Evolutionary conservation across 2,888 invertebrate species (phyloP).

Genomic region (Sericinus montela): DNA sequence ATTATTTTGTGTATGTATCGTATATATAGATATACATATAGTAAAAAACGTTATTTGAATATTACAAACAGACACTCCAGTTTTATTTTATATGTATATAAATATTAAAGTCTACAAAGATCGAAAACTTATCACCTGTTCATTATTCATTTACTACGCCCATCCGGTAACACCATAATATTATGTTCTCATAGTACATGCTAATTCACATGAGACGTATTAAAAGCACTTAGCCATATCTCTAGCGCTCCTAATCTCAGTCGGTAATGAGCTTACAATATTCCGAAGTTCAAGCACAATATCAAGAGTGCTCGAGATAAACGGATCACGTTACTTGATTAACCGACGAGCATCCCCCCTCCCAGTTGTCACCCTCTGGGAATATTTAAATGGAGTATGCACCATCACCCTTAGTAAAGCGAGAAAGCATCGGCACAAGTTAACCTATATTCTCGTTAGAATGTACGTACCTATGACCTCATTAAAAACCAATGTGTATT

Average conservation of each 20-base stretch:
- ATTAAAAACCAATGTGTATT: too few relatives aligned
- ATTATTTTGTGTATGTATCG: too few relatives aligned
- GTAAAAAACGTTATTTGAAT: too few relatives aligned
- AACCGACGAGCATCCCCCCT: slow-evolving; percentile 69
- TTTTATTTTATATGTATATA: too few relatives aligned
- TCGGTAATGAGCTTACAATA: slow-evolving; percentile 64
- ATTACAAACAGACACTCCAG: too few relatives aligned
- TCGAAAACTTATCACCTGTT: too few relatives aligned
- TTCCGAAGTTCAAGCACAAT: slow-evolving; percentile 67
- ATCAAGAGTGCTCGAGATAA: slow-evolving; percentile 76
- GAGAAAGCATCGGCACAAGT: slow-evolving; percentile 46
- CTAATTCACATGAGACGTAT: slow-evolving; percentile 2
- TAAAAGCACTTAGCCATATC: slow-evolving; percentile 24
- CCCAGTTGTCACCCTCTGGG: slow-evolving; percentile 74
- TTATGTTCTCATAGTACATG: background rate
- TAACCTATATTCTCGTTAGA: slow-evolving; percentile 66
- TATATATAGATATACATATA: too few relatives aligned
- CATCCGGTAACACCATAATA: too few relatives aligned
- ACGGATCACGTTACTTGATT: slow-evolving; percentile 79
- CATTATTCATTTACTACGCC: too few relatives aligned
- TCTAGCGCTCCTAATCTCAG: slow-evolving; percentile 43
- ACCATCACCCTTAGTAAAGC: slow-evolving; percentile 70
- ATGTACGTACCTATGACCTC: too few relatives aligned
- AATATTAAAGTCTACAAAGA: too few relatives aligned
- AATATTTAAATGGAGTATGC: slow-evolving; percentile 76